These are phyloP conservation scores for Melipona bicolor DNA, from an alignment of 2,888 invertebrate genomes.

Conservation along the genomic window DNA sequence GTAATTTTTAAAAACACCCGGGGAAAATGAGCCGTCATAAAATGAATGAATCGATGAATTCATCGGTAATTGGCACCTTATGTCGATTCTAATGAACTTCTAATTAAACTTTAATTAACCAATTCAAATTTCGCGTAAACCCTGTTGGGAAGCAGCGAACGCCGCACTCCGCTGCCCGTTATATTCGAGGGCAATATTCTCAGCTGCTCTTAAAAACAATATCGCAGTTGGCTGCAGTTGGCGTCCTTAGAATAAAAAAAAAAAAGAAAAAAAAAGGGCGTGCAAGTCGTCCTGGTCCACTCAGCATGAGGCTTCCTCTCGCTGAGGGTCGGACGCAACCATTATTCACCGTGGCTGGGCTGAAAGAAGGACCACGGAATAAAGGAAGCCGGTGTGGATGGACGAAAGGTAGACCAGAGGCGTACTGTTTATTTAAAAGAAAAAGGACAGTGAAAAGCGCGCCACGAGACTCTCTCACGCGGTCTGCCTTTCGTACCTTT, in stretches of 20 bases:
- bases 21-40: conserved; percentile 5
- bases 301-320: conserved; percentile 65
- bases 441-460: conserved; percentile 46
- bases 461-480: conserved; percentile 53
- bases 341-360: conserved; percentile 61
- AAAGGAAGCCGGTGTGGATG: conserved; percentile 57
- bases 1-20: conserved; percentile 25
- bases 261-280: conserved; percentile 2
- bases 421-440: conserved; percentile 63
- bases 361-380: conserved; percentile 58
- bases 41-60: conserved; percentile 42
- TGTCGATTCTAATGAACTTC: conserved; percentile 49
- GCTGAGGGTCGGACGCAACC: conserved; percentile 39
- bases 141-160: background rate
- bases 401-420: conserved; percentile 63
- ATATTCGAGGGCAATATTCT: conserved; percentile 17
- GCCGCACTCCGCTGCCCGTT: conserved; percentile 5
- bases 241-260: conserved; percentile 48
- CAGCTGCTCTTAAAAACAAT: conserved; percentile 65
- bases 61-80: conserved; percentile 4
- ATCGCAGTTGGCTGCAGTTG: conserved; percentile 52
- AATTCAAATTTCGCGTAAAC: conserved; percentile 44
- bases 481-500: conserved; percentile 9
- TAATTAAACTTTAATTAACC: conserved; percentile 60
- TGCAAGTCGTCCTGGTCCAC: conserved; percentile 38